phyloP scores from a whole-genome alignment of 2,888 invertebrate genomes.

The Pycnomerus fuliginosus region DNA sequence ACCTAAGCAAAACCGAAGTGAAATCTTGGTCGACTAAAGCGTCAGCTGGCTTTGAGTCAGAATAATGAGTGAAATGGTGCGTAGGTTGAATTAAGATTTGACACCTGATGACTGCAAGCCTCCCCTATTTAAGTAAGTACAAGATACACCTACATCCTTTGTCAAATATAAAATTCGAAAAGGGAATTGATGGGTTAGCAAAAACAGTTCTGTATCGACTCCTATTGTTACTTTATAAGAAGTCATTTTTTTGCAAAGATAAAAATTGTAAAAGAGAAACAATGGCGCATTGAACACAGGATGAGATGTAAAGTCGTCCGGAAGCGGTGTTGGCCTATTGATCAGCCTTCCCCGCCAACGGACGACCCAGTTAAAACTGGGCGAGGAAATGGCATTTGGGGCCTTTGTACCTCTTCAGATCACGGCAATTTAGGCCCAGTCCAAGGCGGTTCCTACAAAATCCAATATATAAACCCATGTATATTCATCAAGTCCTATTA shows the following conservation, averaged over 20 bases:
- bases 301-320: constrained; percentile 21
- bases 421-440: constrained; percentile 31
- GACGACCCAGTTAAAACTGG: constrained; percentile 28
- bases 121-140: no score
- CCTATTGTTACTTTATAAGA: no score
- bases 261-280: no score
- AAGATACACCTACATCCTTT: no score
- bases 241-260: no score
- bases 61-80: constrained; percentile 24
- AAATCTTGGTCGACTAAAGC: constrained; percentile 1
- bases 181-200: no score
- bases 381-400: constrained; percentile 37
- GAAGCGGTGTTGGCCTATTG: constrained; percentile 32
- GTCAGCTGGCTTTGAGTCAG: constrained; percentile 11
- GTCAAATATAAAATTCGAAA: no score
- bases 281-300: constrained; percentile 11
- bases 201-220: no score
- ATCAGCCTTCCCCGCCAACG: constrained; percentile 31
- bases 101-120: constrained; percentile 17
- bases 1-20: no score
- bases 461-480: constrained; percentile 41
- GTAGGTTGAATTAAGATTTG: constrained; percentile 23
- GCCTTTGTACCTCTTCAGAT: constrained; percentile 32
- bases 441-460: constrained; percentile 31
- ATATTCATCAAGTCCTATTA: constrained; percentile 39